A percentile compares a stretch with the other conserved stretches of the same genome.
Conservation (phyloP, 2,797 vertebrate species). For the Ptychadena robeensis region DNA sequence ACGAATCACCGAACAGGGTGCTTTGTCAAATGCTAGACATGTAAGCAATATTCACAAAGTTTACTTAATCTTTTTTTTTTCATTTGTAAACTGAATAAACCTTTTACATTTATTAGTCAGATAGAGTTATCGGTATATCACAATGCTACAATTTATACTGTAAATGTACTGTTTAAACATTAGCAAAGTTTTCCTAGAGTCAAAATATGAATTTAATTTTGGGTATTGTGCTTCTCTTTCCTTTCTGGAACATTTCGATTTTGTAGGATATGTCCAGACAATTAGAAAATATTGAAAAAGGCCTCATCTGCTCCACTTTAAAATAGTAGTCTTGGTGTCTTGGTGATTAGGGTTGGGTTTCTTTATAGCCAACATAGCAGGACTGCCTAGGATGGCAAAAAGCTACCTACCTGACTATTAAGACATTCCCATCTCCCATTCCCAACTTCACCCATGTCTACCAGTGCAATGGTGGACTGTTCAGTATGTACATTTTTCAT, state of each 20-base stretch:
- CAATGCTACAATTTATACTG: background rate
- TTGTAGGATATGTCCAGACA: no score
- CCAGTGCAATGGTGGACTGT: no score
- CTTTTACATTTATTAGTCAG: background rate
- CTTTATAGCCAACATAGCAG: background rate
- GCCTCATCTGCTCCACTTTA: no score
- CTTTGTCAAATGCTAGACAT: slow-evolving; percentile 7
- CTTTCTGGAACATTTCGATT: no score
- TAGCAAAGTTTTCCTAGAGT: background rate
- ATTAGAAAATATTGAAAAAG: no score
- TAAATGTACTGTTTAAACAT: background rate
- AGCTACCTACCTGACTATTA: background rate
- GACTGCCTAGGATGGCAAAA: background rate
- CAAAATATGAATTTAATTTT: background rate
- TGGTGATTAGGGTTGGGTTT: background rate
- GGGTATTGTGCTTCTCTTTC: background rate
- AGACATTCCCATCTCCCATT: no score
- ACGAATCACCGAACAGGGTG: slow-evolving; percentile 16
- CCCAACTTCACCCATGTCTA: no score
- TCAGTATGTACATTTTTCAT: background rate
- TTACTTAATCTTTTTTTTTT: background rate
- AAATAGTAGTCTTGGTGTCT: no score
- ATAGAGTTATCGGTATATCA: background rate
- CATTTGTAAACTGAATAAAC: background rate
- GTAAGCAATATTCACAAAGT: slow-evolving; percentile 2